Base-by-base conservation (phyloP, 1,140 invertebrate genomes). In the Ceratina calcarata region DNA sequence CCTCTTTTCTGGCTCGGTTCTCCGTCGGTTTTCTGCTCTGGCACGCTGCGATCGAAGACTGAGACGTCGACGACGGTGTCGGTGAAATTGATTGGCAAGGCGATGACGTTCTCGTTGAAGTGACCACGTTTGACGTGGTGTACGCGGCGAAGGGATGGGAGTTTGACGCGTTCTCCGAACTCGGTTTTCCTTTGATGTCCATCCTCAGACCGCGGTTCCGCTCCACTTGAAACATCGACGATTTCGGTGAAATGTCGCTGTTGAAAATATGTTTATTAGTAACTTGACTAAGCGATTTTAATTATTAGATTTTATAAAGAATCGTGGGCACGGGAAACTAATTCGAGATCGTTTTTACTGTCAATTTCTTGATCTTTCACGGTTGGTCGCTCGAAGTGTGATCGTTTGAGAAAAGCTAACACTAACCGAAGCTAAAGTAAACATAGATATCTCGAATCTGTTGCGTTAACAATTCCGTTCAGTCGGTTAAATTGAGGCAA, bases 71-170 rank as follows among this genome's bases (percentile, higher is more conserved):
- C 70, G 61, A 87, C 67, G 15, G 83, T 32, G 53, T 75, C 60
- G 73, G 76, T 3, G 81, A 86, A 3, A 82, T 49, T 3, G 83
- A 85, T 64, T 61, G 89, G 76, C 82, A 84, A 83, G 65, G 78
- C 60, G 70, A 86, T 20, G 90, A 84, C 6, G 84, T 73, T 24
- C 86, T 88, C 0, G 83, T 84, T 22, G 78, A 64, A 8, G 71
- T 58, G 4, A 76, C 71, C 8, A 72, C 67, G 58, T 37, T 80
- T 7, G 78, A 64, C 7, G 82, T 37, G 86, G 73, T 37, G 85
- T 68, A 45, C 1, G 77, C 57, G 27, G 49, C 58, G 70, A 84
- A 71, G 2, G 82, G 79, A 4, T 80, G 51, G 0, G 87, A 80
- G 0, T 69, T 68, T 0, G 86, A 80, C 6, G 78, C 70, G 3